phyloP scores from a whole-genome alignment of 2,113 vertebrate species.

The Tympanuchus pallidicinctus region DNA sequence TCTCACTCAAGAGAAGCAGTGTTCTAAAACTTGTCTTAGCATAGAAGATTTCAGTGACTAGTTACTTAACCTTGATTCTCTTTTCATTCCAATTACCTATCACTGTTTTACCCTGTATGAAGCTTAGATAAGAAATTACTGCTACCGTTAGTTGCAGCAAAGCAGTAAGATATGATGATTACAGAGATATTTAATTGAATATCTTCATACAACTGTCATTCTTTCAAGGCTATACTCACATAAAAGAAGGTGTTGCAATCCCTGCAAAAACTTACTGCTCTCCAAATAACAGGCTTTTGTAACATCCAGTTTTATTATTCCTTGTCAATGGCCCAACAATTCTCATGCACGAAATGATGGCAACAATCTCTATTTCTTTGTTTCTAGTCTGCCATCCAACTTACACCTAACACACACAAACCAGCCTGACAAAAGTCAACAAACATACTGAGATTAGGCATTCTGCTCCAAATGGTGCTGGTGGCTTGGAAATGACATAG shows the following conservation, averaged over 20 bases:
- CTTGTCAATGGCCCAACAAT: not conserved
- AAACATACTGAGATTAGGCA: slow-evolving; percentile 47
- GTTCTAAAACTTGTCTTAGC: not conserved
- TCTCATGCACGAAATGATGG: not conserved
- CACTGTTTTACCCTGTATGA: not conserved
- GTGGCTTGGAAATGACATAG: slow-evolving; percentile 8
- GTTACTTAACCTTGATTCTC: not conserved
- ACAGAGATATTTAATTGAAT: not conserved
- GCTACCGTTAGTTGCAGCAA: not conserved
- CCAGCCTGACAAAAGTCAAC: slow-evolving; percentile 30
- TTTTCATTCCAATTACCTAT: not conserved
- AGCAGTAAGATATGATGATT: not conserved
- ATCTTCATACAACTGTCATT: not conserved
- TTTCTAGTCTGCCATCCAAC: slow-evolving; percentile 27
- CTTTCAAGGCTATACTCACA: not conserved
- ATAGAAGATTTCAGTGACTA: not conserved
- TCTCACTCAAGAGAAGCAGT: not conserved
- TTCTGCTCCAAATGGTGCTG: slow-evolving; percentile 52
- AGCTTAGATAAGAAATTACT: not conserved
- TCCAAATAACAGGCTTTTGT: not conserved
- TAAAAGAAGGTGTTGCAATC: not conserved
- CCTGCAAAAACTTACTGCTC: not conserved
- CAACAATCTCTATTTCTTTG: not conserved
- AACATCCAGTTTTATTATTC: not conserved
- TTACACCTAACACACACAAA: not conserved